Percentiles rank a stretch among this genome's conserved stretches.
Conservation (phyloP, 1,140 invertebrate species). For the Procambarus clarkii region DNA sequence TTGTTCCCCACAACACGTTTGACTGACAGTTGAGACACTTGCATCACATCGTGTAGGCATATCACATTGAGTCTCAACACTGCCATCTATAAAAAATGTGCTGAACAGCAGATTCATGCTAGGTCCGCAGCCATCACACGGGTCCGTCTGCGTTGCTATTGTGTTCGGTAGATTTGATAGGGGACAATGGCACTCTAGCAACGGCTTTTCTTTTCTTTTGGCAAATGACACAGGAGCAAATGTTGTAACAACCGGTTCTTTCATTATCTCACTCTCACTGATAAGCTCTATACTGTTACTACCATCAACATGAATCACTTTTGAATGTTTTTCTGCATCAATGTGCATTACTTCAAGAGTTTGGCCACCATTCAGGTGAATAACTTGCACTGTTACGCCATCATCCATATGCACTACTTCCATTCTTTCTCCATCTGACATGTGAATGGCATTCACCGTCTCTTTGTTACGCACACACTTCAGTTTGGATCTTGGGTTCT, state of each 20-base stretch:
- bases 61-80: constrained; percentile 60
- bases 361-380: constrained; percentile 41
- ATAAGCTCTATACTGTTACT: constrained; percentile 36
- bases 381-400: constrained; percentile 47
- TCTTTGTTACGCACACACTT: background rate
- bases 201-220: constrained; percentile 1
- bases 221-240: too few relatives aligned
- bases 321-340: background rate
- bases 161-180: constrained; percentile 6
- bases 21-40: constrained; percentile 27
- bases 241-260: constrained; percentile 1
- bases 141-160: constrained; percentile 50
- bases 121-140: constrained; percentile 9
- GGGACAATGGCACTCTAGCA: background rate
- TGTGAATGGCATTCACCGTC: background rate
- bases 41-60: constrained; percentile 18
- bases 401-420: constrained; percentile 42
- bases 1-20: background rate
- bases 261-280: background rate
- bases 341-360: constrained; percentile 8
- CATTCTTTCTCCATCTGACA: constrained; percentile 20
- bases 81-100: constrained; percentile 47
- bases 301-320: constrained; percentile 19
- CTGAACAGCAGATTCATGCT: constrained; percentile 55
- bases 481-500: background rate